Evolutionary conservation across 2,113 vertebrate genomes (phyloP).

Genomic region (Callorhinus ursinus): DNA sequence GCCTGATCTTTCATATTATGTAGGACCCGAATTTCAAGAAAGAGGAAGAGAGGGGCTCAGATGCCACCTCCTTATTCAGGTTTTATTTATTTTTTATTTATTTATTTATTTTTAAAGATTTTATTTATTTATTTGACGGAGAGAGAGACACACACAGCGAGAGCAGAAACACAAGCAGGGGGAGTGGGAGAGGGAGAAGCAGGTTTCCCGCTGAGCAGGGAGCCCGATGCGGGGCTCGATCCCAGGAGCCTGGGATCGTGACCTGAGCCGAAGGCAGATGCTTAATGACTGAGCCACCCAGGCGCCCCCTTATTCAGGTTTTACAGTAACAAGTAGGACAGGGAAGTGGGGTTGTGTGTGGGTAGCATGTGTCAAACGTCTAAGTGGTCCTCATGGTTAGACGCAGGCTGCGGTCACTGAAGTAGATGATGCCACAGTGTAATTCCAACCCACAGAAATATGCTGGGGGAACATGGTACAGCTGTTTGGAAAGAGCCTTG

Average conservation of each 20-base stretch:
- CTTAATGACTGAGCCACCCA: too few species aligned
- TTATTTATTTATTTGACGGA: too few species aligned
- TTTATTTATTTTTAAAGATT: too few species aligned
- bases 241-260: too few species aligned
- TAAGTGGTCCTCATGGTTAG: neutral
- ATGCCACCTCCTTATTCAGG: neutral
- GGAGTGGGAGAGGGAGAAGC: too few species aligned
- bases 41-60: neutral
- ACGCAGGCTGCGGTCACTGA: neutral
- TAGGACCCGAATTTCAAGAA: neutral
- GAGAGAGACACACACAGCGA: too few species aligned
- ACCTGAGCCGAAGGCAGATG: too few species aligned
- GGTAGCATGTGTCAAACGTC: neutral
- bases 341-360: neutral
- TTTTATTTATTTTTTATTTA: too few species aligned
- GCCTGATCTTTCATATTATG: neutral
- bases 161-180: too few species aligned
- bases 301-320: neutral
- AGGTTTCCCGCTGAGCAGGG: too few species aligned
- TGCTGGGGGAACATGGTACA: neutral
- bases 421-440: neutral
- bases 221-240: too few species aligned
- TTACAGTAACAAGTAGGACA: neutral
- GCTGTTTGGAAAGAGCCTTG: neutral
- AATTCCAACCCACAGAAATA: neutral